Conservation (phyloP, 1,140 invertebrate genomes). For the Gyrodactylus salaris region DNA sequence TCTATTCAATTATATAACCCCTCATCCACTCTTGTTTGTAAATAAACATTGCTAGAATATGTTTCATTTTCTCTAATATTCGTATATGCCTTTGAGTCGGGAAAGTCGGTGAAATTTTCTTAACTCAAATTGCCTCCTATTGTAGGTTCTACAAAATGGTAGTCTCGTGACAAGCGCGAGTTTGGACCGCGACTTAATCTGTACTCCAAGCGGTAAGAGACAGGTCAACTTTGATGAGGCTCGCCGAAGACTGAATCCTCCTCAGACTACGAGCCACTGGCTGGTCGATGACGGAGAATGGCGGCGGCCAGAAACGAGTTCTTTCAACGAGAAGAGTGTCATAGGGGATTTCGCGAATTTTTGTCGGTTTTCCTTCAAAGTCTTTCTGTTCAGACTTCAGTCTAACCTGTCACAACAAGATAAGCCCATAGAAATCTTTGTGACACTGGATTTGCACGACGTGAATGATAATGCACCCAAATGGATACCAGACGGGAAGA, state of each 20-base stretch:
- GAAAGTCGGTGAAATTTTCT: neutral
- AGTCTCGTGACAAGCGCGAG: neutral
- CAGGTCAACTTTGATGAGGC: neutral
- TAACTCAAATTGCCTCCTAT: no score
- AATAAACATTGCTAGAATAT: neutral
- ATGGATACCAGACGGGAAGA: neutral
- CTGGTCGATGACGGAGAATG: no score
- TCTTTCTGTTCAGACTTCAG: neutral
- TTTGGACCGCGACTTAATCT: neutral
- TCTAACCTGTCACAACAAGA: neutral
- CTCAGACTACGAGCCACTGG: no score
- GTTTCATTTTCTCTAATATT: neutral
- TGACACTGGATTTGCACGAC: neutral
- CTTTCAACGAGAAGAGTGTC: no score
- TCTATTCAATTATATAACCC: neutral
- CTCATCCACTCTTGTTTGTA: neutral
- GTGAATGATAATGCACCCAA: neutral
- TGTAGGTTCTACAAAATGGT: neutral
- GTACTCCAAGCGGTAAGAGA: neutral
- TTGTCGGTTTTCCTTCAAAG: neutral
- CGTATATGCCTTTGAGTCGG: neutral
- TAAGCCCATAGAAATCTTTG: neutral
- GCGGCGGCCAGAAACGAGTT: no score
- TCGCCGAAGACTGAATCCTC: neutral
- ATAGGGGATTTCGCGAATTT: neutral